Percentiles rank a stretch among this genome's conserved stretches.
phyloP scores from a whole-genome alignment of 1,140 invertebrate genomes.

The Ceratina australensis region DNA sequence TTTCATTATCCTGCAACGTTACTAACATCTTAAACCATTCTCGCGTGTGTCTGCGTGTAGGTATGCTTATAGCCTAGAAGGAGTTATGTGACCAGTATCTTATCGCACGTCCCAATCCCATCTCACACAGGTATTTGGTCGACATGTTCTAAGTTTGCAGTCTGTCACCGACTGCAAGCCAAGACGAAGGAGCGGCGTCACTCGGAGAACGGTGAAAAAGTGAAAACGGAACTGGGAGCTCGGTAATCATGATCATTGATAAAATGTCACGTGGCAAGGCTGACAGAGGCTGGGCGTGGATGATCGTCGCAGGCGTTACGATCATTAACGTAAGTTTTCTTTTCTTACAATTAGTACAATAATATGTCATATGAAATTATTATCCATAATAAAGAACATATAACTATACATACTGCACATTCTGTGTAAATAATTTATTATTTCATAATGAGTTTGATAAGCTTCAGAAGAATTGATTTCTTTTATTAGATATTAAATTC shows the following conservation, averaged over 20 bases:
- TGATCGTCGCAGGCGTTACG: constrained; percentile 82
- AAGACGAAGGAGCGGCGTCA: background rate
- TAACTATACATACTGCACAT: no score
- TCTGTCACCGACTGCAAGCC: constrained; percentile 15
- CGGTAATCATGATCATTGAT: background rate
- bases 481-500: no score
- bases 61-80: background rate
- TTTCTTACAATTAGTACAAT: background rate
- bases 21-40: background rate
- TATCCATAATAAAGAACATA: no score
- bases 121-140: constrained; percentile 14
- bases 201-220: background rate
- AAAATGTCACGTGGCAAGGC: constrained; percentile 29
- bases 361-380: no score
- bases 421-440: no score
- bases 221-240: background rate
- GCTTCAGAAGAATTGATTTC: no score
- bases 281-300: constrained; percentile 87
- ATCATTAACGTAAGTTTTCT: constrained; percentile 81
- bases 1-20: no score
- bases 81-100: constrained; percentile 47
- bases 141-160: constrained; percentile 31
- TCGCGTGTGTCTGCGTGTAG: background rate
- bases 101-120: constrained; percentile 46
- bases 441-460: no score